These are phyloP conservation scores for Diorhabda sublineata DNA, from an alignment of 1,140 invertebrate genomes.

Conservation along the genomic window DNA sequence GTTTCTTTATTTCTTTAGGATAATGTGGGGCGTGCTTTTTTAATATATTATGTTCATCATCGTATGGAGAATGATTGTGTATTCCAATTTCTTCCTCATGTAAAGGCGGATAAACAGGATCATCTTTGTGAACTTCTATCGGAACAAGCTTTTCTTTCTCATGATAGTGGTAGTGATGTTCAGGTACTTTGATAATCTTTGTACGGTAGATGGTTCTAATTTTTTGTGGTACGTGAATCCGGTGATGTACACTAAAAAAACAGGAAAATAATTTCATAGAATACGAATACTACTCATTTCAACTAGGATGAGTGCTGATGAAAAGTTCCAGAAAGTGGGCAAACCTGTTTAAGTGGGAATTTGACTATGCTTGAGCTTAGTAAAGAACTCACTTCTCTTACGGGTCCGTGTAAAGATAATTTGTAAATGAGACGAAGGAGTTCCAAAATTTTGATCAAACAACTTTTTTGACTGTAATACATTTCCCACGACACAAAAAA, in stretches of 20 bases:
- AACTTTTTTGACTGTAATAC: too few species aligned
- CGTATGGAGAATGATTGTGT: conserved; percentile 5
- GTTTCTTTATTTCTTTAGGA: conserved; percentile 5
- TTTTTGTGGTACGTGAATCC: conserved; percentile 42
- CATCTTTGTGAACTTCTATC: conserved; percentile 21
- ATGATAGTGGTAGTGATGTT: conserved; percentile 44
- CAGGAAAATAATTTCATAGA: too few species aligned
- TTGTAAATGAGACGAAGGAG: too few species aligned
- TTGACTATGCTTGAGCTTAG: too few species aligned
- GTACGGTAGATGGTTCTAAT: conserved; percentile 43
- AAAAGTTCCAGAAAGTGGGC: too few species aligned
- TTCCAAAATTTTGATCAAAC: too few species aligned
- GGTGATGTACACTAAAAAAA: conserved; percentile 35
- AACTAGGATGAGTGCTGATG: too few species aligned
- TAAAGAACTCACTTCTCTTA: too few species aligned
- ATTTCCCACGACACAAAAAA: too few species aligned
- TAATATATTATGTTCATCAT: conserved; percentile 17
- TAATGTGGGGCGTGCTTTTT: conserved; percentile 19
- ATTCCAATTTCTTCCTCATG: conserved; percentile 15
- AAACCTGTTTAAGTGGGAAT: too few species aligned
- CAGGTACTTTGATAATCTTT: conserved; percentile 43
- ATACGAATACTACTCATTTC: too few species aligned
- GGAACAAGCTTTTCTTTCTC: conserved; percentile 36
- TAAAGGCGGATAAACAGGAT: conserved; percentile 13
- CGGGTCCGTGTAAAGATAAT: too few species aligned